These are phyloP conservation scores for Limenitis camilla DNA, from an alignment of 2,888 invertebrate species.

Conservation along the genomic window DNA sequence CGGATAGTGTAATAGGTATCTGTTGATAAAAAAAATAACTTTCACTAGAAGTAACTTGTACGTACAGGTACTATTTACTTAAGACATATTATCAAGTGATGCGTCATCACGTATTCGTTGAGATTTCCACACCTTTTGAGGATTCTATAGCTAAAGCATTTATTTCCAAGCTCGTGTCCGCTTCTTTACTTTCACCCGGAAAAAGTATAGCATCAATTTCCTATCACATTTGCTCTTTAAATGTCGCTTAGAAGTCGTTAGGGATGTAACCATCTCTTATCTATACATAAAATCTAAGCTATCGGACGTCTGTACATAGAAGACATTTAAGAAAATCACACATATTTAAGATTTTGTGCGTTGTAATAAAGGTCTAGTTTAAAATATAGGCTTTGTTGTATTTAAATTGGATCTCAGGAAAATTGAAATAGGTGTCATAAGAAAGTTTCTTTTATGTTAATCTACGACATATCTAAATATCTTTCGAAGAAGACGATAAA, in stretches of 20 bases:
- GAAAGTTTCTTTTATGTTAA: too few species aligned
- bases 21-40: background rate
- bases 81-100: background rate
- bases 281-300: background rate
- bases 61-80: too few species aligned
- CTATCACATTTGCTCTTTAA: background rate
- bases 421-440: too few species aligned
- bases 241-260: background rate
- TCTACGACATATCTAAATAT: too few species aligned
- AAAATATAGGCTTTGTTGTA: too few species aligned
- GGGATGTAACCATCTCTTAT: background rate
- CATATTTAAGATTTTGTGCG: too few species aligned
- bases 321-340: too few species aligned
- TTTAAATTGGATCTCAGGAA: too few species aligned
- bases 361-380: too few species aligned
- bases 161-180: slow-evolving; percentile 16
- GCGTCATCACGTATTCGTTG: slow-evolving; percentile 1
- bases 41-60: background rate
- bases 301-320: too few species aligned
- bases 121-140: background rate
- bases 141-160: slow-evolving; percentile 9
- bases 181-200: slow-evolving; percentile 31
- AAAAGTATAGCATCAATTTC: slow-evolving; percentile 14
- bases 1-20: too few species aligned
- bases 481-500: too few species aligned